Evolutionary conservation across 2,113 vertebrate genomes (phyloP).

Genomic region (Machaerirhynchus nigripectus): DNA sequence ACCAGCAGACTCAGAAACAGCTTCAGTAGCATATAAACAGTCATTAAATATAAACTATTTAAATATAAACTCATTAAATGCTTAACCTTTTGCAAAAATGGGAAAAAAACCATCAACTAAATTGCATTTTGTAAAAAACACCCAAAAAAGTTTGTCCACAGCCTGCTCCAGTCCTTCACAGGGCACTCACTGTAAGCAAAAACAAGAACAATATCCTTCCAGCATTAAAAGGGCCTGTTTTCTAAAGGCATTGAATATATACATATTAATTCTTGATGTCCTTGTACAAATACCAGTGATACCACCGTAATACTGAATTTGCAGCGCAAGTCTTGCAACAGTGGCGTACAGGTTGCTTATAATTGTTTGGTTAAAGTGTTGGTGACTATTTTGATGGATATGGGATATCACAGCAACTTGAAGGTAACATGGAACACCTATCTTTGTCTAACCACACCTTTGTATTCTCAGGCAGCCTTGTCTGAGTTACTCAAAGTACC

Average conservation of each 20-base stretch:
- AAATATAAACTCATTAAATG: no score
- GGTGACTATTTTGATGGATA: neutral
- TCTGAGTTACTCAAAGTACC: neutral
- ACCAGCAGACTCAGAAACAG: neutral
- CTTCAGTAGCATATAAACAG: neutral
- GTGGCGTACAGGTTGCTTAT: neutral
- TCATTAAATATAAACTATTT: no score
- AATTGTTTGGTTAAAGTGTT: neutral
- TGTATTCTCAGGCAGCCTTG: neutral
- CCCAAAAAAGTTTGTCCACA: neutral
- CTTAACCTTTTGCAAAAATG: neutral
- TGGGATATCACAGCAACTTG: neutral
- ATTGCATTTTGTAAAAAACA: neutral
- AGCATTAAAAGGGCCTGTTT: neutral
- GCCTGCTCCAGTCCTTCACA: neutral
- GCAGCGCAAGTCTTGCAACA: neutral
- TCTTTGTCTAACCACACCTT: neutral
- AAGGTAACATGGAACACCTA: neutral
- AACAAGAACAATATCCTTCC: neutral
- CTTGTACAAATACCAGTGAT: neutral
- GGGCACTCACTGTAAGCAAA: neutral
- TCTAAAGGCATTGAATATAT: neutral
- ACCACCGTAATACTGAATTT: neutral
- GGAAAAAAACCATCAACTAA: neutral
- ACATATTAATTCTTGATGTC: neutral